These are phyloP conservation scores for Chalcosyrphus nemorum DNA, from an alignment of 2,888 invertebrate genomes.

Conservation along the genomic window DNA sequence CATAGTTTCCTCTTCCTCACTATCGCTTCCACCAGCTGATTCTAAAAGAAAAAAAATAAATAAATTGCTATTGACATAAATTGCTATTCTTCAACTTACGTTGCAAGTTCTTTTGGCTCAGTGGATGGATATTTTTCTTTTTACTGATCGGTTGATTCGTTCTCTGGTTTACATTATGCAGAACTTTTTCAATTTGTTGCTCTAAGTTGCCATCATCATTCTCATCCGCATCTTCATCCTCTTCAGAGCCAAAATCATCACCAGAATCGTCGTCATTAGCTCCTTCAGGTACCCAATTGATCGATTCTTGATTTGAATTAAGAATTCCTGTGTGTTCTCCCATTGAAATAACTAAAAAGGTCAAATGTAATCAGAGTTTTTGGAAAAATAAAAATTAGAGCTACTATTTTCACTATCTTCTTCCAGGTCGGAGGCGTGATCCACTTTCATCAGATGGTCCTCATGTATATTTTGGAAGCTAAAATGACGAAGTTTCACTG, in stretches of 20 bases:
- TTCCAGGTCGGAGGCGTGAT: slow-evolving; percentile 46
- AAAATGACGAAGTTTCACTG: slow-evolving; percentile 75
- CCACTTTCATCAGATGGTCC: slow-evolving; percentile 42
- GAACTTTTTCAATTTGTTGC: slow-evolving; percentile 68
- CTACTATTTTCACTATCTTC: slow-evolving; percentile 38
- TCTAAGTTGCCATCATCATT: slow-evolving; percentile 49
- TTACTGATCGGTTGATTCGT: slow-evolving; percentile 67
- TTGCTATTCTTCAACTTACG: slow-evolving; percentile 28
- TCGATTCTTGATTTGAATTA: slow-evolving; percentile 65
- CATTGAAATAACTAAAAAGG: slow-evolving; percentile 69
- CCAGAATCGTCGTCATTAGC: slow-evolving; percentile 72
- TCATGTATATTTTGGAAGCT: slow-evolving; percentile 74
- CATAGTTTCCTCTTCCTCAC: slow-evolving; percentile 76
- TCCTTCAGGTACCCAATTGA: slow-evolving; percentile 75
- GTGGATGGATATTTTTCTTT: slow-evolving; percentile 47
- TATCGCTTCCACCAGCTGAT: slow-evolving; percentile 73
- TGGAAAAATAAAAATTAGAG: too few relatives aligned
- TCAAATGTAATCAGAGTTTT: neutral
- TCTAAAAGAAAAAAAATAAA: slow-evolving; percentile 52
- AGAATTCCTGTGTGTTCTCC: slow-evolving; percentile 61
- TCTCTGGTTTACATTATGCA: slow-evolving; percentile 51
- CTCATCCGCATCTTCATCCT: slow-evolving; percentile 66
- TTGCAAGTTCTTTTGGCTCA: slow-evolving; percentile 50
- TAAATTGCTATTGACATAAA: too few relatives aligned
- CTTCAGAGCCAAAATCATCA: slow-evolving; percentile 66